Base-by-base conservation (phyloP, 2,888 invertebrate species). In the Suillia variegata region DNA sequence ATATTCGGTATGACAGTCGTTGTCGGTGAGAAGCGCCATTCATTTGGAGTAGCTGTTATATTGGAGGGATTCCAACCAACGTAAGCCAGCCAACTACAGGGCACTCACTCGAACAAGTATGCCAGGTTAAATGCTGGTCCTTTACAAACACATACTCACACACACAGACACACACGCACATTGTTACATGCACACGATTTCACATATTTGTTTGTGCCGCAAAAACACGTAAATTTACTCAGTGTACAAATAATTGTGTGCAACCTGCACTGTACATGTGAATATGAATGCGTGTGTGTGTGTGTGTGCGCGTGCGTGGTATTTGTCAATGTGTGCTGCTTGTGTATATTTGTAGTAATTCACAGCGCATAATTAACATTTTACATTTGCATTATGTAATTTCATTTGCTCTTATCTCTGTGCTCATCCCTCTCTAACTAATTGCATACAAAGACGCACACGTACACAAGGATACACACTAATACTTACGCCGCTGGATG, bases 361-460 rank as follows among this genome's bases (percentile, higher is more conserved):
- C 45, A 45, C 45, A 18, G 45, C 45, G 45, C 45, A 6, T 45
- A 45, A 45, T 45, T 18, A 45, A 45, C 45, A 45, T 45, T n/a
- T 45, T 45, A 45, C 45, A 45, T 45, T 45, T 45, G 45, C 45
- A 45, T 45, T 45, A n/a, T 38, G 38, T n/a, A 38, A 38, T 10
- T 38, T 4, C n/a, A 38, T 13, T 38, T 38, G 15, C n/a, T 8
- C 38, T 38, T 13, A 38, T 8, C 38, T 38, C 4, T 3, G 3
- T 38, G 6, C 38, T 8, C 10, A 10, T 38, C 6, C 6, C n/a
- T 8, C 6, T 4, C 38, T 38, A 5, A 38, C 6, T 3, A 8
- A 38, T 38, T 38, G 38, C 31, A 31, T 31, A 31, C 31, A 31
- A 8, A 31, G 31, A 12, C 31, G 31, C 31, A 31, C 31, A 31